Conservation (phyloP, 2,113 vertebrate genomes). For the mouse (Mus musculus) region GRCm39 chr11:34234501-34235000, state of each 20-base stretch:
- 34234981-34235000: neutral
- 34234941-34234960: slow-evolving; percentile 1
- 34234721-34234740: neutral
- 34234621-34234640: rapidly evolving
- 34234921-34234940: neutral
- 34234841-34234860: slow-evolving; percentile 32
- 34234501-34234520: neutral
- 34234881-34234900: neutral
- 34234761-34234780: neutral
- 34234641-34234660: neutral
- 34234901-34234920: neutral
- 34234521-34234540: neutral
- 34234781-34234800: neutral
- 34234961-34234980: neutral
- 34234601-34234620: rapidly evolving
- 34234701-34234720: neutral
- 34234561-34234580: neutral
- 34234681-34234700: neutral
- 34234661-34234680: neutral
- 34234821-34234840: slow-evolving; percentile 31
- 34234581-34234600: rapidly evolving
- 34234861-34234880: slow-evolving; percentile 58
- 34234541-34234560: neutral
- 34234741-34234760: neutral
- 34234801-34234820: neutral